phyloP scores from a whole-genome alignment of 2,113 vertebrate genomes.

The Hiodon tergisus region DNA sequence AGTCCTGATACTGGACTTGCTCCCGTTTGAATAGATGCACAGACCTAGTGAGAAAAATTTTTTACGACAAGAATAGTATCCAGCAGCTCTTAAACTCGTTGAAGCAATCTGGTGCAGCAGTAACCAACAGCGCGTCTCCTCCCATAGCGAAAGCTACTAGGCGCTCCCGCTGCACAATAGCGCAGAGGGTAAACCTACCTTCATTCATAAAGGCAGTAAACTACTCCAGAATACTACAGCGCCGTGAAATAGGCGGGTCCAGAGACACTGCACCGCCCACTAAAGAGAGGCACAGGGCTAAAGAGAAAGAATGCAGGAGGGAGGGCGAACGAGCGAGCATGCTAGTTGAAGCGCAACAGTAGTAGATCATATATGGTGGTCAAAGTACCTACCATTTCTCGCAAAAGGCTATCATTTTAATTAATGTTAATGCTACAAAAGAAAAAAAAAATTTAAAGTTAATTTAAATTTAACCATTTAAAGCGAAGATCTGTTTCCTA shows the following conservation, averaged over 20 bases:
- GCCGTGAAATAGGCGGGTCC: slow-evolving; percentile 47
- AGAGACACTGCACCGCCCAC: slow-evolving; percentile 33
- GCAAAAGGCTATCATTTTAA: too few relatives aligned
- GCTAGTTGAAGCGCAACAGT: not conserved
- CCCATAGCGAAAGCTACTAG: slow-evolving; percentile 3
- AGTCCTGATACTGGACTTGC: too few relatives aligned
- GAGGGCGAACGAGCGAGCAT: not conserved
- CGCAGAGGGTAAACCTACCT: slow-evolving; percentile 37
- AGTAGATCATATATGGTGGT: not conserved
- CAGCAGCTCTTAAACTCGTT: too few relatives aligned
- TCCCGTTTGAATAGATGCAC: too few relatives aligned
- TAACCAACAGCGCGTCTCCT: slow-evolving; percentile 1
- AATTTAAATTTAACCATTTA: too few relatives aligned
- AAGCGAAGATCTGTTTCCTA: too few relatives aligned
- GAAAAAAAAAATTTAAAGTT: too few relatives aligned
- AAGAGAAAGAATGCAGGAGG: slow-evolving; percentile 17
- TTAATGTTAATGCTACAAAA: too few relatives aligned
- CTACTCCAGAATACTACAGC: slow-evolving; percentile 54
- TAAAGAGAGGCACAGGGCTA: not conserved
- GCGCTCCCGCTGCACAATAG: slow-evolving; percentile 22
- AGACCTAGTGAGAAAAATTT: not conserved
- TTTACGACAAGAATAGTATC: not conserved
- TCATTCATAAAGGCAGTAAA: slow-evolving; percentile 61
- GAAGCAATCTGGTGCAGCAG: too few relatives aligned
- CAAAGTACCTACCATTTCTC: not conserved